These are phyloP conservation scores for Spialia ferax DNA, from an alignment of 2,888 invertebrate species.

Conservation along the genomic window DNA sequence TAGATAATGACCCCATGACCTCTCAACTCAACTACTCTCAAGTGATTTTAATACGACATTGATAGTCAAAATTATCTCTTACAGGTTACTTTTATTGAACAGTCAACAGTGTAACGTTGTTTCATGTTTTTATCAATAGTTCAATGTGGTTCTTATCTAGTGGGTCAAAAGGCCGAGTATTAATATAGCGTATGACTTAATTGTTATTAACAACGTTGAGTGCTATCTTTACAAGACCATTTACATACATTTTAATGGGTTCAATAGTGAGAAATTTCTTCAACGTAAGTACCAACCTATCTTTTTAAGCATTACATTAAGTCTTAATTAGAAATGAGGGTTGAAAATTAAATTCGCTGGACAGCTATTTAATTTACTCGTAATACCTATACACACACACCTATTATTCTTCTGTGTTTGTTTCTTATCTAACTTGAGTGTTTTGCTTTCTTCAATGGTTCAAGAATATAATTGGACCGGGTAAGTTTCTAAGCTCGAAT, in stretches of 20 bases:
- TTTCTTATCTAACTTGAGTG: too few species aligned
- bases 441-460: too few species aligned
- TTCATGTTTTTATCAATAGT: slow-evolving; percentile 11
- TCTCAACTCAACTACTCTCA: background rate
- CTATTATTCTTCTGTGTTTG: too few species aligned
- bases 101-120: slow-evolving; percentile 1
- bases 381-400: too few species aligned
- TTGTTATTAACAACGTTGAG: slow-evolving; percentile 1
- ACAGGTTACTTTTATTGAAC: background rate
- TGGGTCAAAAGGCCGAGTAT: slow-evolving; percentile 7
- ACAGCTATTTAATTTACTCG: too few species aligned
- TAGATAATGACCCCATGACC: background rate
- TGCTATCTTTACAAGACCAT: background rate
- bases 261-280: background rate
- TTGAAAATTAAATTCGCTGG: too few species aligned
- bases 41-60: slow-evolving; percentile 1
- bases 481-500: too few species aligned
- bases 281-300: too few species aligned
- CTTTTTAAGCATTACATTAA: too few species aligned
- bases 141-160: slow-evolving; percentile 14
- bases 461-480: too few species aligned
- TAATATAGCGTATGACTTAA: slow-evolving; percentile 32
- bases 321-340: too few species aligned
- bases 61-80: background rate
- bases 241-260: background rate